Percentiles rank a stretch among this genome's conserved stretches.
These are phyloP conservation scores for Lepidurus couesii DNA, from an alignment of 1,140 invertebrate genomes.

Conservation along the genomic window DNA sequence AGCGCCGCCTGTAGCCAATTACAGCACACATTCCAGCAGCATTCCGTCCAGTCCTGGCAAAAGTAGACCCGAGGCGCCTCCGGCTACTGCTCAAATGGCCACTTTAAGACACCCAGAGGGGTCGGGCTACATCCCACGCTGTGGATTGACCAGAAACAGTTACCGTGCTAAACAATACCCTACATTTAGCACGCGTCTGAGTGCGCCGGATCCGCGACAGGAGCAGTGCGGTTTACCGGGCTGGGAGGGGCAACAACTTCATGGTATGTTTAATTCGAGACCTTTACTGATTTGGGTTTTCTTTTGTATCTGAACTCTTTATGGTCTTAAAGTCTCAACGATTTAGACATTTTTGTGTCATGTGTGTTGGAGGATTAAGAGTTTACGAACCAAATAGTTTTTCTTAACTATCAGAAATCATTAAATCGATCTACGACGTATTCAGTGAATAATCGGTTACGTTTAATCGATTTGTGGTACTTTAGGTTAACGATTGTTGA, in stretches of 20 bases:
- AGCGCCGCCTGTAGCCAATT: neutral
- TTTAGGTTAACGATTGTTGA: no score
- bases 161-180: conserved; percentile 48
- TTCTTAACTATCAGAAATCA: no score
- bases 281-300: no score
- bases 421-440: no score
- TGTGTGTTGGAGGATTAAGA: no score
- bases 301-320: no score
- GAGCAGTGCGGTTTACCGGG: conserved; percentile 3
- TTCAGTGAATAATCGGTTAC: no score
- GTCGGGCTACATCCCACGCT: conserved; percentile 46
- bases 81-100: no score
- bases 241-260: neutral
- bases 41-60: conserved; percentile 10
- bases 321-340: no score
- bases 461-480: no score
- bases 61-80: neutral
- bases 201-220: neutral
- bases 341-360: no score
- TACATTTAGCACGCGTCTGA: conserved; percentile 38
- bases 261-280: neutral
- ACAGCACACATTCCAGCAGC: neutral
- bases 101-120: conserved; percentile 27
- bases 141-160: conserved; percentile 44
- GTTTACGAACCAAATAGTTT: no score